A percentile compares a stretch with the other conserved stretches of the same genome.
These are phyloP conservation scores for Gymnoscopelus braueri DNA, from an alignment of 2,797 vertebrate species.

Conservation along the genomic window DNA sequence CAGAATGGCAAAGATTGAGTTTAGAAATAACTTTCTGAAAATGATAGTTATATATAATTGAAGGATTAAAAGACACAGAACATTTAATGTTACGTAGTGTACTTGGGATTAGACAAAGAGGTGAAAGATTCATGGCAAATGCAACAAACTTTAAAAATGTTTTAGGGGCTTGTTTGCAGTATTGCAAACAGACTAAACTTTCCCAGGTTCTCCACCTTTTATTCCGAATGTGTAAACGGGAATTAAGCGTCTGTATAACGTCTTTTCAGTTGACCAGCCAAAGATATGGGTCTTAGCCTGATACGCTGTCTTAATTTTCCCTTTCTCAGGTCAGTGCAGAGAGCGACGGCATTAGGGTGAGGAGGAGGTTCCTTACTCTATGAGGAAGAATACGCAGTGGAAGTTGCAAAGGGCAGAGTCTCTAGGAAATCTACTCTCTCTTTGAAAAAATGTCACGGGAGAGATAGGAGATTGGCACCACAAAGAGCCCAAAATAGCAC, in stretches of 20 bases:
- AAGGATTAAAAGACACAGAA: background rate
- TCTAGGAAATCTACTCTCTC: conserved; percentile 99
- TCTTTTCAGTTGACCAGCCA: conserved; percentile 73
- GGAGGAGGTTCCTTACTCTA: conserved; percentile 87
- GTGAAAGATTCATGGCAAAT: conserved; percentile 17
- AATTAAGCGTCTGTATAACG: conserved; percentile 76
- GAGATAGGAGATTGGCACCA: conserved; percentile 99
- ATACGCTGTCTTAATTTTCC: conserved; percentile 90
- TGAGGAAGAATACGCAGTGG: conserved; percentile 92
- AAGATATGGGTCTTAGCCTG: conserved; percentile 80
- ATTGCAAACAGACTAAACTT: conserved; percentile 50
- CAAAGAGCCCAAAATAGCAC: conserved; percentile 98
- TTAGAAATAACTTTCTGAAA: conserved; percentile 38
- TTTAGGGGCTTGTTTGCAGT: conserved; percentile 44
- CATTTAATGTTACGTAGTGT: background rate
- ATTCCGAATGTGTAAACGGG: conserved; percentile 70
- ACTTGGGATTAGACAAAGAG: background rate
- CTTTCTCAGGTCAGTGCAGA: conserved; percentile 81
- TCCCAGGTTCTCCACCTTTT: conserved; percentile 73
- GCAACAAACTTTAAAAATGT: conserved; percentile 8
- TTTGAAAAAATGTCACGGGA: conserved; percentile 99
- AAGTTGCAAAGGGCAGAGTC: conserved; percentile 99
- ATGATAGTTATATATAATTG: conserved; percentile 28
- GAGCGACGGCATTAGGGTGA: conserved; percentile 85
- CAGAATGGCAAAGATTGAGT: conserved; percentile 38